Evolutionary conservation across 1,140 invertebrate genomes (phyloP), one percentile per base, ranked within the genome.

Genomic region (Zaprionus camerounensis): DNA sequence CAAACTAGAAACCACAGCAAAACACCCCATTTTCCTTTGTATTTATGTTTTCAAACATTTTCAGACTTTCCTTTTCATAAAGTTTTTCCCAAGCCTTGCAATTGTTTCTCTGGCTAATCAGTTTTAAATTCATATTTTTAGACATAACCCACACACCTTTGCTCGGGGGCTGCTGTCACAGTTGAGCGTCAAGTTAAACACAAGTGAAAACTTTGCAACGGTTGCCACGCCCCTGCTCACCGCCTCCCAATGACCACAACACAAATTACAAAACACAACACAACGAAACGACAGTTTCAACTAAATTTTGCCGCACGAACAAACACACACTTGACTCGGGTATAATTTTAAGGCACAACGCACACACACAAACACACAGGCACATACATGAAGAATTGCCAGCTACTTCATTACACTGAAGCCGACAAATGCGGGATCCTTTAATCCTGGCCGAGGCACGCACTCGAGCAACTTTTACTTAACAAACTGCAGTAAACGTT

Each of bases 401-500:
- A 55, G 71, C 75, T 74, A 90, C 78, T 87, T 87, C 86, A 87
- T 87, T 87, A 88, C 71, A 73, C 59, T 59, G 55, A 55, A 26
- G 67, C 6, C 38, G 34, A 41, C 58, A 55, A 65, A 76, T 67
- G 73, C 53, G 51, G 53, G 56, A 75, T 57, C 67, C 75, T 73
- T 80, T 77, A 77, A 77, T 74, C 85, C 62, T 51, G 46, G 49
- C 26, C 46, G 34, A 49, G 66, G 74, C 83, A 88, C 83, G 82
- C 83, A 87, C 80, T 57, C 53, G 67, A 49, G n/a, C 57, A 88
- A 90, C 81, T 88, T 88, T 88, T 79, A 80, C 74, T 83, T 78
- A 84, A 84, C 71, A 76, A 84, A 82, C 55, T 80, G 83, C 80
- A 87, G 77, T 86, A 87, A 86, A 73, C 75, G 74, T 67, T 81